Conservation (phyloP, 2,797 vertebrate genomes). For the Poeciliopsis presidionis region DNA sequence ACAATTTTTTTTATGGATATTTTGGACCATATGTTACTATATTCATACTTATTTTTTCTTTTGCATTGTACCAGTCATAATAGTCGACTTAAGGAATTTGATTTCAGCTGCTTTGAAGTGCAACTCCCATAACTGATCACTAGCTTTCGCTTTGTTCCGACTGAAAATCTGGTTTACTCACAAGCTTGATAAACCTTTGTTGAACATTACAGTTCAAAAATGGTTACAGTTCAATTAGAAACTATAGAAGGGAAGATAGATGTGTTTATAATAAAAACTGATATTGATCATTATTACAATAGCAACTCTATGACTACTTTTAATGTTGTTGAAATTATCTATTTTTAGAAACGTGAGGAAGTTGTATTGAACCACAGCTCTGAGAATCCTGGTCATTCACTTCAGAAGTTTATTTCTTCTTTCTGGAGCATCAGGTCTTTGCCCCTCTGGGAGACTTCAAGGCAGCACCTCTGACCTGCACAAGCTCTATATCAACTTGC, state of each 20-base stretch:
- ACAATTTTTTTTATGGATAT: not conserved
- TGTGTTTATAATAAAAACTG: not conserved
- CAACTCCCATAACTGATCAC: not conserved
- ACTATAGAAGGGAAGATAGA: not conserved
- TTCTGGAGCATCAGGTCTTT: conserved; percentile 19
- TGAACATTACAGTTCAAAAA: not conserved
- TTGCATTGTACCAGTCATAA: not conserved
- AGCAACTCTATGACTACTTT: not conserved
- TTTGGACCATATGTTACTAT: not conserved
- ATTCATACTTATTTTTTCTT: not conserved
- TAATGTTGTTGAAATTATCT: not conserved
- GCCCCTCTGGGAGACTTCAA: conserved; percentile 39
- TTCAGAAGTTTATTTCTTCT: conserved; percentile 19
- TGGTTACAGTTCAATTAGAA: not conserved
- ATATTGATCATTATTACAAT: not conserved
- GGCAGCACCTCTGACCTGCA: conserved; percentile 25
- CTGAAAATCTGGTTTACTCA: not conserved
- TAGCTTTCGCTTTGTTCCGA: not conserved
- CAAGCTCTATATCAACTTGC: conserved; percentile 26
- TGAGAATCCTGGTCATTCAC: conserved; percentile 21
- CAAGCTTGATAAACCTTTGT: not conserved
- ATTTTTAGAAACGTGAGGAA: not conserved
- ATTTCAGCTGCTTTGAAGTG: not conserved
- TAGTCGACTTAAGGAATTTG: not conserved
- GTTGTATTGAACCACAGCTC: conserved; percentile 1